phyloP scores from a whole-genome alignment of 92 coral and sea anemone genomes.

The Palythoa grandiflora region DNA sequence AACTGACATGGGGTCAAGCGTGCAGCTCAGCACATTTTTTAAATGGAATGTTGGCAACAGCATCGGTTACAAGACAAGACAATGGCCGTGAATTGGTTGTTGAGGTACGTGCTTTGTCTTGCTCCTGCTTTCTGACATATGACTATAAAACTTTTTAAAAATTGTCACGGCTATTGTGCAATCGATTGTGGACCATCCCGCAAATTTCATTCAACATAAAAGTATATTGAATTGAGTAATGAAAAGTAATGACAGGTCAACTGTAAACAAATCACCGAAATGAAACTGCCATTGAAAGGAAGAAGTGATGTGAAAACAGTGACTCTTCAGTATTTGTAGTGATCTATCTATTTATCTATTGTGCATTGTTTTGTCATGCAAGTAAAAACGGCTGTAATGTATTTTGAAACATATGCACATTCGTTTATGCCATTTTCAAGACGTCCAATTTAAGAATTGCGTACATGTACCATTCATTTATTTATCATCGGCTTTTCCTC shows the following conservation, averaged over 20 bases:
- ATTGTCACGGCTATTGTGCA: slow-evolving; percentile 42
- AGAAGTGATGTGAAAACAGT: slow-evolving; percentile 22
- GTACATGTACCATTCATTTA: slow-evolving; percentile 1
- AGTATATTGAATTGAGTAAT: slow-evolving; percentile 28
- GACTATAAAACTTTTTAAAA: slow-evolving; percentile 30
- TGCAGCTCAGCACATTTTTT: neutral
- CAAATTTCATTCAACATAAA: slow-evolving; percentile 35
- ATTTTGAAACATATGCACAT: neutral
- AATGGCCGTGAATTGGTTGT: neutral
- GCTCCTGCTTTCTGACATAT: slow-evolving; percentile 43
- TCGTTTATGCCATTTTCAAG: slow-evolving; percentile 8
- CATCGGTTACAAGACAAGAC: slow-evolving; percentile 27
- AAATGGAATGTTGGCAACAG: slow-evolving; percentile 34
- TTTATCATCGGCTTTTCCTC: slow-evolving; percentile 5
- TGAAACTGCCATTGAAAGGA: slow-evolving; percentile 4
- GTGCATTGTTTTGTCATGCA: slow-evolving; percentile 15
- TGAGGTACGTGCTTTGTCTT: slow-evolving; percentile 19
- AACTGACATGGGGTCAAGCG: too few species aligned
- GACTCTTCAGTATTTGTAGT: slow-evolving; percentile 1
- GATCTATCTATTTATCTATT: slow-evolving; percentile 6
- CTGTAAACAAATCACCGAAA: slow-evolving; percentile 25
- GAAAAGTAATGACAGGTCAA: slow-evolving; percentile 22
- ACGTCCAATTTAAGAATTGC: neutral
- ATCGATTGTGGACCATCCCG: slow-evolving; percentile 29
- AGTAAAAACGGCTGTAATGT: slow-evolving; percentile 7